phyloP scores from a whole-genome alignment of 2,888 invertebrate genomes.

The Nymphalis c-album region DNA sequence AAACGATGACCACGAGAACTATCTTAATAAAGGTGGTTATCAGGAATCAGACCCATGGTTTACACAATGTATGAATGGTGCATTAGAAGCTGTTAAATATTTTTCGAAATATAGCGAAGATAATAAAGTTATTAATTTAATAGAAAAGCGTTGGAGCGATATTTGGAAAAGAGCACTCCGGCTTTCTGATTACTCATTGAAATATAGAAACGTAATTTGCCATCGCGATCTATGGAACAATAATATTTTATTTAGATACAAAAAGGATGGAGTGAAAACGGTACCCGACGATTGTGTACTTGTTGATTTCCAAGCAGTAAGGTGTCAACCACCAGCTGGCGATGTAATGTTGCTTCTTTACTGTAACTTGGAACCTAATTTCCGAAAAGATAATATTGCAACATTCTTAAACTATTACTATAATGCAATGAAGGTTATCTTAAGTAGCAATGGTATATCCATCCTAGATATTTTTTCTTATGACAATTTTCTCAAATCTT shows the following conservation, averaged over 20 bases:
- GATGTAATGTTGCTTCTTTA: slow-evolving; percentile 82
- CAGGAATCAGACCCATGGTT: slow-evolving; percentile 57
- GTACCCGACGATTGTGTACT: slow-evolving; percentile 81
- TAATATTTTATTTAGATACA: slow-evolving; percentile 81
- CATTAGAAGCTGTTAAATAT: slow-evolving; percentile 57
- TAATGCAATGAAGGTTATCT: slow-evolving; percentile 63
- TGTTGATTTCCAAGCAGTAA: slow-evolving; percentile 86
- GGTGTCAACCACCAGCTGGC: slow-evolving; percentile 84
- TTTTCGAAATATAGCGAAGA: slow-evolving; percentile 59
- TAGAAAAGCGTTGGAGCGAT: slow-evolving; percentile 57
- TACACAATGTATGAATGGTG: slow-evolving; percentile 62
- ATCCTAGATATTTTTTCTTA: slow-evolving; percentile 65
- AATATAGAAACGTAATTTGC: slow-evolving; percentile 76
- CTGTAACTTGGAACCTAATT: slow-evolving; percentile 74
- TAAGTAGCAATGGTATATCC: slow-evolving; percentile 62
- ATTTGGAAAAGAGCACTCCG: slow-evolving; percentile 59
- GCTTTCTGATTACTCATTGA: slow-evolving; percentile 53
- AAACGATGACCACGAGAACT: slow-evolving; percentile 53
- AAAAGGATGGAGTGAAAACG: slow-evolving; percentile 44
- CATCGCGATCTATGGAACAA: slow-evolving; percentile 85
- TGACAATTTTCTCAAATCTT: slow-evolving; percentile 67
- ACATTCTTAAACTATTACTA: slow-evolving; percentile 82
- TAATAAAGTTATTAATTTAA: slow-evolving; percentile 43
- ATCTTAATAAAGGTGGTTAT: slow-evolving; percentile 58
- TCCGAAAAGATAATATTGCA: slow-evolving; percentile 73